Evolutionary conservation across 2,113 vertebrate species (phyloP).

Genomic region (Siniperca knerii): DNA sequence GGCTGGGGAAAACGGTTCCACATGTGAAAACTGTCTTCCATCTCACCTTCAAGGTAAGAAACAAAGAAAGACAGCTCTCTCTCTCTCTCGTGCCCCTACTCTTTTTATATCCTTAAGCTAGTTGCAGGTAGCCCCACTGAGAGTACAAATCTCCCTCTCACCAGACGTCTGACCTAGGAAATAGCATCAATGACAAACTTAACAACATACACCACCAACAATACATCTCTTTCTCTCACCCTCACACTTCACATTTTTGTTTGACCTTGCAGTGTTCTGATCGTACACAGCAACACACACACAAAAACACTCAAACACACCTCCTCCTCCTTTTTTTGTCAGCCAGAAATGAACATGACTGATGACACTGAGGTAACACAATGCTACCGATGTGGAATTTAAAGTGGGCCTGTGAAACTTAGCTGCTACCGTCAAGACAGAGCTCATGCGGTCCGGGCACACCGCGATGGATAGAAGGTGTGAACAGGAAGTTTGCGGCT

Average conservation of each 20-base stretch:
- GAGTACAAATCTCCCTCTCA: constrained; percentile 22
- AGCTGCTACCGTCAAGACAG: constrained; percentile 35
- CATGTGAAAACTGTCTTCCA: constrained; percentile 52
- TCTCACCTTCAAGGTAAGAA: constrained; percentile 59
- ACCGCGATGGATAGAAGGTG: constrained; percentile 10
- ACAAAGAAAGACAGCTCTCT: constrained; percentile 25
- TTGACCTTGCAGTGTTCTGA: constrained; percentile 46
- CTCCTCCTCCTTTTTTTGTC: constrained; percentile 16
- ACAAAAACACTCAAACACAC: not conserved
- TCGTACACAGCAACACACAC: not conserved
- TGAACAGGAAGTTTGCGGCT: constrained; percentile 39
- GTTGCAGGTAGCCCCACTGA: constrained; percentile 40
- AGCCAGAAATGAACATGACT: constrained; percentile 50
- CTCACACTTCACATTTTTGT: constrained; percentile 17
- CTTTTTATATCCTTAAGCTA: constrained; percentile 25
- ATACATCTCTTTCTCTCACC: constrained; percentile 35
- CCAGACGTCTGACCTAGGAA: constrained; percentile 54
- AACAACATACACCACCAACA: constrained; percentile 30
- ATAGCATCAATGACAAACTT: constrained; percentile 52
- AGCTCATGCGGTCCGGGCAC: constrained; percentile 15
- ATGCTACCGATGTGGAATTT: constrained; percentile 58
- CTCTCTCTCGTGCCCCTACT: not conserved
- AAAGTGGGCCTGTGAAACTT: constrained; percentile 55
- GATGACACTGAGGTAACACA: constrained; percentile 49
- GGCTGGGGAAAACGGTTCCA: constrained; percentile 64